These are phyloP conservation scores for Collichthys lucidus DNA, from an alignment of 2,113 vertebrate genomes.

Conservation along the genomic window DNA sequence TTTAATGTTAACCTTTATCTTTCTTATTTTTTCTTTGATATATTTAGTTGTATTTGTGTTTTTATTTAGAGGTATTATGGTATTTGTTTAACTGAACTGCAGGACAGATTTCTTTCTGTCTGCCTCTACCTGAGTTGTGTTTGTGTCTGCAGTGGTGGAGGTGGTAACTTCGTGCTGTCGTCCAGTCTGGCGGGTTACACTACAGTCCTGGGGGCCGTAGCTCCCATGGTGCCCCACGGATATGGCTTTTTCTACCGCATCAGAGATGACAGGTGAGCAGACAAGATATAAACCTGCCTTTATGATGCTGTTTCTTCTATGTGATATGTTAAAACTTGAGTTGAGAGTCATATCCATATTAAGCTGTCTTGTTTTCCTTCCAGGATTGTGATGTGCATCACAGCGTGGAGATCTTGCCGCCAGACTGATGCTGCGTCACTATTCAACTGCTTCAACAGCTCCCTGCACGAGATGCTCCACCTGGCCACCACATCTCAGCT, in stretches of 20 bases:
- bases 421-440: constrained; percentile 89
- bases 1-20: too few relatives aligned
- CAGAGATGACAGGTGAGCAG: constrained; percentile 91
- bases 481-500: constrained; percentile 86
- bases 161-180: constrained; percentile 95
- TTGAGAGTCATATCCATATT: background rate
- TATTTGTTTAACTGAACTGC: background rate
- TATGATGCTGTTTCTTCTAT: background rate
- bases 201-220: constrained; percentile 83
- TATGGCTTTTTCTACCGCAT: constrained; percentile 97
- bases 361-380: background rate
- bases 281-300: background rate
- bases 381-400: constrained; percentile 87
- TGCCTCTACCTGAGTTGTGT: constrained; percentile 22
- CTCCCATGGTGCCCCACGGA: constrained; percentile 92
- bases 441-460: constrained; percentile 82
- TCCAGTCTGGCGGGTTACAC: constrained; percentile 95
- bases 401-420: constrained; percentile 90
- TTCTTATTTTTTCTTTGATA: too few relatives aligned
- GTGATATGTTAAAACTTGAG: background rate
- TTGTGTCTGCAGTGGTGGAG: constrained; percentile 89
- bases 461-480: constrained; percentile 89
- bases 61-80: too few relatives aligned
- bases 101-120: background rate
- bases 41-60: too few relatives aligned